Percentiles rank a stretch among this genome's conserved stretches.
These are phyloP conservation scores for Himantopus leucocephalus DNA, from an alignment of 2,113 vertebrate species.

Conservation along the genomic window DNA sequence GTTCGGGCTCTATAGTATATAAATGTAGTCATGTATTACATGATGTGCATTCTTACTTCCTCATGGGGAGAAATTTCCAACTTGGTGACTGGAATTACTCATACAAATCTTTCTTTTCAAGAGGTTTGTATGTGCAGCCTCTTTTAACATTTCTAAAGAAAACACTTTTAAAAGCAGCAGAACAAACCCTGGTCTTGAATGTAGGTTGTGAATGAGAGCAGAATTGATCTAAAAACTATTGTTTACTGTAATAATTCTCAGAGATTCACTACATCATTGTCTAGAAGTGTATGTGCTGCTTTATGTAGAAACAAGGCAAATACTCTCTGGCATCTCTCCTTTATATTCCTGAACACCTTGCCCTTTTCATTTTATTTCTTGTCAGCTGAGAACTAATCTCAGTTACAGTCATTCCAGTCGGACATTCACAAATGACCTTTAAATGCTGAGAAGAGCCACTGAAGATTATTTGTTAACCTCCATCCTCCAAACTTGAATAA, in stretches of 20 bases:
- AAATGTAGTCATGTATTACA: slow-evolving; percentile 4
- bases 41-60: background rate
- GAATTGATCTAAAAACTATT: background rate
- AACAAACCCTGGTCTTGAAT: background rate
- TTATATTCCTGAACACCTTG: background rate
- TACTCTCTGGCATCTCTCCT: background rate
- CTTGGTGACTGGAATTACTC: background rate
- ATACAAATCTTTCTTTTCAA: background rate
- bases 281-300: background rate
- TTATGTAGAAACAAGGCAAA: background rate
- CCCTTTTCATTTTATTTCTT: slow-evolving; percentile 30
- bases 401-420: slow-evolving; percentile 8
- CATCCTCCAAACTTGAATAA: background rate
- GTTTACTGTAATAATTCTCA: background rate
- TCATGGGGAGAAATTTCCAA: background rate
- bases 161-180: background rate
- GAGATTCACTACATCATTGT: background rate
- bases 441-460: background rate
- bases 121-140: background rate
- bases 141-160: background rate
- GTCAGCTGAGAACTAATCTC: slow-evolving; percentile 1
- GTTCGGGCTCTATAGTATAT: background rate
- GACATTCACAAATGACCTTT: slow-evolving; percentile 31
- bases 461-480: background rate
- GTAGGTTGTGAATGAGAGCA: background rate